phyloP scores from a whole-genome alignment of 2,888 invertebrate species.

The Melanotus villosus region DNA sequence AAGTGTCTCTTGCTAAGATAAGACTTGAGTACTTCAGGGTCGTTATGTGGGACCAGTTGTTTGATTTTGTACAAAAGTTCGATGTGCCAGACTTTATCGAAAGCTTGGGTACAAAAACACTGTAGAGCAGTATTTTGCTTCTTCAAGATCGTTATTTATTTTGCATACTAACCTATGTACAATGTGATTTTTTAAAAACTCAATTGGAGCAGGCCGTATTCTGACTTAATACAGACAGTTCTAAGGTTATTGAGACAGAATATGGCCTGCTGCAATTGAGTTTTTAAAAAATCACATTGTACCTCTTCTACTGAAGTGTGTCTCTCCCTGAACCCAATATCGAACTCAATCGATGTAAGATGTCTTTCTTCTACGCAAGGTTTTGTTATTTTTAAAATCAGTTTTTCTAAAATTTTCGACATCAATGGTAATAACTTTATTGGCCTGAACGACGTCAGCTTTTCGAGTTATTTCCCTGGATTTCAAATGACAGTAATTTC shows the following conservation, averaged over 20 bases:
- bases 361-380: neutral
- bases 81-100: too few relatives aligned
- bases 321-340: conserved; percentile 11
- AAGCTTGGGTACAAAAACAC: too few relatives aligned
- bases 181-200: too few relatives aligned
- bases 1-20: too few relatives aligned
- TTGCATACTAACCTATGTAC: conserved; percentile 1
- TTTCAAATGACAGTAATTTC: conserved; percentile 3
- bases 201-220: too few relatives aligned
- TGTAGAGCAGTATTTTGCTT: neutral
- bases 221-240: too few relatives aligned
- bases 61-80: too few relatives aligned
- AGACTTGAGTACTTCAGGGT: too few relatives aligned
- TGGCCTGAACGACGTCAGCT: conserved; percentile 9
- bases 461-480: conserved; percentile 8
- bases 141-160: neutral
- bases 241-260: too few relatives aligned
- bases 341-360: neutral
- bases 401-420: conserved; percentile 11
- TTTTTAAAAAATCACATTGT: too few relatives aligned
- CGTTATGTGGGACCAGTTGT: too few relatives aligned
- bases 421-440: neutral
- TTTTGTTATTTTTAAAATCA: conserved; percentile 12
- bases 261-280: too few relatives aligned
- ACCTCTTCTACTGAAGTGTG: conserved; percentile 1